Evolutionary conservation across 2,888 invertebrate genomes (phyloP), one percentile per base, ranked within the genome.

Genomic region (Coleophora flavipennella): DNA sequence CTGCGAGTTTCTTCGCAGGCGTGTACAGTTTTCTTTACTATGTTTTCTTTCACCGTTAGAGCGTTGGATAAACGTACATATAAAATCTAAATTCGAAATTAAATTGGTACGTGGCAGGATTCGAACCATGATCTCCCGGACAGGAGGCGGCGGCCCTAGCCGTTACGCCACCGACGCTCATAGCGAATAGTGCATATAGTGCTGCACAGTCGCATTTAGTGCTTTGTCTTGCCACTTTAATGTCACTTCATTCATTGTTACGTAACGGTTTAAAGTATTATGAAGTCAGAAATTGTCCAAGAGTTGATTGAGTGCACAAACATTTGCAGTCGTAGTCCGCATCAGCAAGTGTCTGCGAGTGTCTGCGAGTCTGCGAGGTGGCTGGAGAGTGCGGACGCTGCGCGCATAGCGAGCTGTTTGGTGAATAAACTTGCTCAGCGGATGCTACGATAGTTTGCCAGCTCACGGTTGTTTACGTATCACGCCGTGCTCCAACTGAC

Each of bases 351-450:
- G 20, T 20, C 20, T 20, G 49, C 40, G 50, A 44, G 48, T 42
- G 49, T 41, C 47, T 50, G 46, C 47, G 40, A 39, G 45, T 41
- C 44, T 43, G 43, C 49, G 48, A 45, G 46, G 50, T 42, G 47
- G 43, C 50, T 45, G 6, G 3, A 20, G 6, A 20, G 20, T 20
- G 20, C 43, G 38, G 49, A 46, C 46, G 47, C 41, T 43, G 44
- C 43, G 45, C 39, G 46, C 51, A 51, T 48, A 53, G 50, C 38
- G 45, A 53, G 51, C 55, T 76, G 68, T 77, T 75, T 75, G 63
- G 56, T 65, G 65, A 78, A 75, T 72, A 76, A 76, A 72, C 73
- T 75, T 65, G 59, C 64, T 67, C 63, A 57, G 55, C 50, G 59
- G 20, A 20, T 20, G 20, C 20, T 3, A 56, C 54, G 56, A 65